Conservation (phyloP, 2,113 vertebrate genomes). For the Notiomystis cincta region DNA sequence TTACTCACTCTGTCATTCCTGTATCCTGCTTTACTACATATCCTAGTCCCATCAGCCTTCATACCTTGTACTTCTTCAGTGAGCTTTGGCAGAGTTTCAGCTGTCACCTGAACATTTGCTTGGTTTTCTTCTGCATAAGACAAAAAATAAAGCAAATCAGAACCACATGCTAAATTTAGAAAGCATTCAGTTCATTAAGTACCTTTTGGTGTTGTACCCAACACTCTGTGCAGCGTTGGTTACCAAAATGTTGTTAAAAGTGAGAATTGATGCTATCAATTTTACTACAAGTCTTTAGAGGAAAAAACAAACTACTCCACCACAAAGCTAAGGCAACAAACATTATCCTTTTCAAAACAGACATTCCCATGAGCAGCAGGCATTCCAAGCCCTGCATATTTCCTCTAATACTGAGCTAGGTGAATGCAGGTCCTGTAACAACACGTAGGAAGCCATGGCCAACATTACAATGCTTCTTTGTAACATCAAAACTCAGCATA, state of each 20-base stretch:
- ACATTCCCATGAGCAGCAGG: neutral
- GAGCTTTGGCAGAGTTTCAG: constrained; percentile 57
- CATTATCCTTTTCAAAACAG: neutral
- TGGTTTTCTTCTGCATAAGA: constrained; percentile 52
- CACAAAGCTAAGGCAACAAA: neutral
- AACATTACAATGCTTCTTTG: neutral
- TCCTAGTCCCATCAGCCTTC: constrained; percentile 64
- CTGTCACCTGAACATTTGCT: constrained; percentile 63
- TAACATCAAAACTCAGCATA: neutral
- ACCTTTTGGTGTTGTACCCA: neutral
- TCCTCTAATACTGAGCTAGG: neutral
- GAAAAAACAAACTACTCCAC: neutral
- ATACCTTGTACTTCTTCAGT: constrained; percentile 67
- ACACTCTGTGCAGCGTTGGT: neutral
- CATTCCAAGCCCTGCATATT: neutral
- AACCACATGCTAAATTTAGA: neutral
- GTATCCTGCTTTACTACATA: constrained; percentile 51
- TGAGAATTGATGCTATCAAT: neutral
- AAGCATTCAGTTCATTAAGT: neutral
- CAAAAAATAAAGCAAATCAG: constrained; percentile 39
- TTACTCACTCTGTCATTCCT: constrained; percentile 41
- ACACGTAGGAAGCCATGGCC: neutral
- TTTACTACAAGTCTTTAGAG: neutral
- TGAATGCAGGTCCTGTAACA: neutral
- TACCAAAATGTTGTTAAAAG: neutral